These are phyloP conservation scores for Sebastes itinus DNA, from an alignment of 2,797 vertebrate species.

Conservation along the genomic window DNA sequence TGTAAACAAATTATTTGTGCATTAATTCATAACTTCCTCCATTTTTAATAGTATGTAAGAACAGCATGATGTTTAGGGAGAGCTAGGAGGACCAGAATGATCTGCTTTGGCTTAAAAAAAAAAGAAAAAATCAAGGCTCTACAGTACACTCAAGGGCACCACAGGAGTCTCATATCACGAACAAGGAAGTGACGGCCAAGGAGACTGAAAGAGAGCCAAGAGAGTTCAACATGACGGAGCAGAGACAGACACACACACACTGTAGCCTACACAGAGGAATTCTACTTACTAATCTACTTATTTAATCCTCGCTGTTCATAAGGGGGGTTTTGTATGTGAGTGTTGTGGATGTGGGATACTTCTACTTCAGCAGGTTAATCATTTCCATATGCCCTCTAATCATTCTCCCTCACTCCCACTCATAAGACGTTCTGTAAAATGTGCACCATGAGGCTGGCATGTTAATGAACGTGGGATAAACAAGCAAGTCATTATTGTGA, in stretches of 20 bases:
- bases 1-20: background rate
- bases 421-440: conserved; percentile 51
- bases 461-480: conserved; percentile 71
- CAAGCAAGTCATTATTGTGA: conserved; percentile 72
- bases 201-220: conserved; percentile 54
- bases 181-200: conserved; percentile 63
- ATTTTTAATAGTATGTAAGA: background rate
- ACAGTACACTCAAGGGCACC: conserved; percentile 55
- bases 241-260: conserved; percentile 13
- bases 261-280: background rate
- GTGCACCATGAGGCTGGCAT: conserved; percentile 59
- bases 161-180: conserved; percentile 48
- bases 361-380: conserved; percentile 57
- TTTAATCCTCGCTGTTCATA: conserved; percentile 34
- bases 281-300: conserved; percentile 19
- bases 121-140: conserved; percentile 54
- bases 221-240: conserved; percentile 36
- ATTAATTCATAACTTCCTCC: background rate
- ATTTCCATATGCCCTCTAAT: conserved; percentile 75
- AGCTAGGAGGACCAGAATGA: background rate
- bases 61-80: background rate
- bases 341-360: conserved; percentile 30
- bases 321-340: conserved; percentile 14
- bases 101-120: conserved; percentile 18
- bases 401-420: conserved; percentile 60